Evolutionary conservation across 2,113 vertebrate genomes (phyloP), one percentile per base, ranked within the genome.

Genomic region (Pithys albifrons): DNA sequence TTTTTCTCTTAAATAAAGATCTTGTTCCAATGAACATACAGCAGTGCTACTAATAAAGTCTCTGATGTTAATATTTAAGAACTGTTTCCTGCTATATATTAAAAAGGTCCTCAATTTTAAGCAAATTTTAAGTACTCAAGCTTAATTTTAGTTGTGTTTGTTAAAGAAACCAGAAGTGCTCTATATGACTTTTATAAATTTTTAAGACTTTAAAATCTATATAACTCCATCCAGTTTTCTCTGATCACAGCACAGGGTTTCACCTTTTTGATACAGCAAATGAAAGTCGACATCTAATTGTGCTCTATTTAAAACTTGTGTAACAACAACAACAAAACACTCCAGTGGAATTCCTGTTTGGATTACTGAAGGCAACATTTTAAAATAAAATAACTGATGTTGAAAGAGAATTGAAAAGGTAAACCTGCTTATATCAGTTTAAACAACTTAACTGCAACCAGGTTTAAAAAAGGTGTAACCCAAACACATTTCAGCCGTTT

Each of bases 171-270:
- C 91, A 91, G 85, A 90, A 95, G 37, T 49, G 24, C 54, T 85
- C 61, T 76, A 46, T 73, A 54, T 12, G 85, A 69, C 35, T 79
- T 74, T 7, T 48, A 85, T 87, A 80, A 18, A 19, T 57, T 73
- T 75, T 96, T n/a, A 79, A 66, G 39, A 80, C 52, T 72, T 94
- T 85, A 97, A 77, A 97, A 98, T 97, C 98, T 98, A 97, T 99
- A 97, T 99, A 98, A 99, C 97, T 24, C 98, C 98, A 72, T 99
- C 98, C 52, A 99, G 97, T 97, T 99, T 99, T 87, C 97, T 98
- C 72, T 98, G 97, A 97, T 99, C 98, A 67, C 94, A 98, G 95
- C 97, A 98, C 33, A 99, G 82, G 35, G 98, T 85, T 77, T 98
- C 97, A 75, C 98, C 98, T 61, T 98, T 96, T 37, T 99, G 98